Base-by-base conservation (phyloP, 2,888 invertebrate genomes). In the Thelaira solivaga region DNA sequence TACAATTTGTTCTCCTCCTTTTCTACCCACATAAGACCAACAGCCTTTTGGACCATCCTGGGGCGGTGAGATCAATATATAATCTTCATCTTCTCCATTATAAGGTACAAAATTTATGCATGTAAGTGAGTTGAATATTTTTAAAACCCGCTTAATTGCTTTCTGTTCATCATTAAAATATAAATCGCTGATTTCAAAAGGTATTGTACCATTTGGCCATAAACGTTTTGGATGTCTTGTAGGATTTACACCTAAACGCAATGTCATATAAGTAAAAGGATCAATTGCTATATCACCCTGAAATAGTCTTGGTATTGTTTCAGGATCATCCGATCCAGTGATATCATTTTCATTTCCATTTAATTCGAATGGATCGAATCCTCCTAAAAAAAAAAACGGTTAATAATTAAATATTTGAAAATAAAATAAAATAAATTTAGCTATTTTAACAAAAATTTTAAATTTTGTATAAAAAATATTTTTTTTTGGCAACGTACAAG, bases 21-120 rank as follows among this genome's bases (percentile, higher is more conserved):
- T 91, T 82, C 92, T 90, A 0, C 95, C 95, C 2, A 95, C 93
- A 83, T 92, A 94, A 0, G 94, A 94, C 91, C 94, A 94, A 85
- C 95, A 95, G 11, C 95, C 91, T 81, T 91, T 90, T 0, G 93
- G 93, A 80, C 91, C 92, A 82, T 92, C 91, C 29, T 92, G 91
- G 0, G 88, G 88, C 0, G 93, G 93, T 91, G 92, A 92, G 51
- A 93, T 92, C 4, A 92, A 85, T 10, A 93, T 85, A 82, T 92
- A 93, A 82, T 93, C 93, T 73, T 91, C 91, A 6, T 87, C 86
- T 79, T 91, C 91, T 0, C 93, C 93, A 82, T 93, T 90, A 91
- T 92, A 93, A 0, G 92, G 93, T 7, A 91, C 89, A 82, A 93
- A 93, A 69, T 90, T 89, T 2, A 93, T 88, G 83, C 93, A 93